Percentiles rank a stretch among this genome's conserved stretches.
Evolutionary conservation across 2,888 invertebrate genomes (phyloP).

Genomic region (Habroteleia sp.): DNA sequence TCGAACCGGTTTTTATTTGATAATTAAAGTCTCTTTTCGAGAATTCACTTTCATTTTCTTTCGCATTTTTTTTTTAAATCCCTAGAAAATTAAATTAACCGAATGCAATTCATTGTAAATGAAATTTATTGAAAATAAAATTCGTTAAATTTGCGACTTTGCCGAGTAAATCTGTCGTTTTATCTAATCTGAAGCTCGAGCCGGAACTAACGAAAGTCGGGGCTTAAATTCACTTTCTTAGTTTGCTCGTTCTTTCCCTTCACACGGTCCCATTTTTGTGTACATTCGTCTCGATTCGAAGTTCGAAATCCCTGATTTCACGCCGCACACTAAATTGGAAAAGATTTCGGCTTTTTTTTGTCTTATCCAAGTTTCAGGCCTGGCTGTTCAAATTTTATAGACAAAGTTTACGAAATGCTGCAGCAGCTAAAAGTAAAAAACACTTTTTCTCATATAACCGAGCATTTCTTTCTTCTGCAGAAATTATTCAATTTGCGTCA

Average conservation of each 20-base stretch:
- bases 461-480: too few species aligned
- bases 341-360: conserved; percentile 17
- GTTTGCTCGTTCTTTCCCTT: conserved; percentile 43
- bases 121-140: conserved; percentile 6
- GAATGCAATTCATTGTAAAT: too few species aligned
- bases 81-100: too few species aligned
- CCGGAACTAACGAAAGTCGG: conserved; percentile 45
- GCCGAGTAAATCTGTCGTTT: conserved; percentile 37
- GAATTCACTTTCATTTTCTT: too few species aligned
- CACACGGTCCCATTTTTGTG: conserved; percentile 10
- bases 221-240: conserved; percentile 48
- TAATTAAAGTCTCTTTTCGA: too few species aligned
- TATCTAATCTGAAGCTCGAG: conserved; percentile 37
- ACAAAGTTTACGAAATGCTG: conserved; percentile 6
- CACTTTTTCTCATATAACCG: too few species aligned
- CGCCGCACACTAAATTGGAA: conserved; percentile 23
- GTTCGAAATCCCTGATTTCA: conserved; percentile 34
- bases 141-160: conserved; percentile 4
- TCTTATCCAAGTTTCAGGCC: conserved; percentile 5
- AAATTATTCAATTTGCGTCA: too few species aligned
- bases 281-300: conserved; percentile 31
- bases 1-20: background rate
- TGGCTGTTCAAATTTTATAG: conserved; percentile 5
- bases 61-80: too few species aligned
- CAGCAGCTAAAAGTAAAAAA: background rate